Conservation (phyloP, 2,113 vertebrate species). For the Dipodomys ordii region DNA sequence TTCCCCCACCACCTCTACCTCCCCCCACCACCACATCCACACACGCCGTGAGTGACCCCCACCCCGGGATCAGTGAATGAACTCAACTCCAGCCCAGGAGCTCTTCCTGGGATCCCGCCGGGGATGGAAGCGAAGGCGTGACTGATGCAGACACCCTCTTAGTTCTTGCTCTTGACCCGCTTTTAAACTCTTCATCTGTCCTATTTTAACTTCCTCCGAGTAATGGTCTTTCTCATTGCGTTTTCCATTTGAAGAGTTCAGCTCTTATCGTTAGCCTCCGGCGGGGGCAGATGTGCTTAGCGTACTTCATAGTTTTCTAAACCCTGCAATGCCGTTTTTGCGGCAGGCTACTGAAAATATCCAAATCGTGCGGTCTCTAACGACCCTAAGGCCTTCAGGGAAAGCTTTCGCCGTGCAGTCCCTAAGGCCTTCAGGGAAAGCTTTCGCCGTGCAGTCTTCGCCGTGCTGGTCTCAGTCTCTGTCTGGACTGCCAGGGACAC, state of each 20-base stretch:
- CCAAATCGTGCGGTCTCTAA: background rate
- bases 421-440: background rate
- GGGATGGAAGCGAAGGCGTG: rapidly evolving
- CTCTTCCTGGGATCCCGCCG: too few species aligned
- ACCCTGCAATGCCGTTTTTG: background rate
- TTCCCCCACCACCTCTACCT: too few species aligned
- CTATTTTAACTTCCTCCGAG: background rate
- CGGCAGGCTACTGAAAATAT: background rate
- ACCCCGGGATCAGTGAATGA: too few species aligned
- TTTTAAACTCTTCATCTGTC: background rate
- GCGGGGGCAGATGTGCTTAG: background rate
- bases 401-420: background rate
- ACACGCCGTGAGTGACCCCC: too few species aligned
- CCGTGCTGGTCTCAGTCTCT: background rate
- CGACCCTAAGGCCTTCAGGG: background rate
- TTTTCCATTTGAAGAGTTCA: background rate
- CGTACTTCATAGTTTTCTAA: slow-evolving; percentile 5
- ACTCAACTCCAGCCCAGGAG: too few species aligned
- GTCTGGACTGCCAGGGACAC: background rate
- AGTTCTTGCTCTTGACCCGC: background rate
- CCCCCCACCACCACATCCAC: too few species aligned
- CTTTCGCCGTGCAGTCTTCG: background rate
- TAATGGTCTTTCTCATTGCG: background rate
- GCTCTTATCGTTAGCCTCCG: background rate
- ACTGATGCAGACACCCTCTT: rapidly evolving